Percentiles rank a stretch among this genome's conserved stretches.
Evolutionary conservation across 2,888 invertebrate species (phyloP).

Genomic region (Drosophila paramelanica): DNA sequence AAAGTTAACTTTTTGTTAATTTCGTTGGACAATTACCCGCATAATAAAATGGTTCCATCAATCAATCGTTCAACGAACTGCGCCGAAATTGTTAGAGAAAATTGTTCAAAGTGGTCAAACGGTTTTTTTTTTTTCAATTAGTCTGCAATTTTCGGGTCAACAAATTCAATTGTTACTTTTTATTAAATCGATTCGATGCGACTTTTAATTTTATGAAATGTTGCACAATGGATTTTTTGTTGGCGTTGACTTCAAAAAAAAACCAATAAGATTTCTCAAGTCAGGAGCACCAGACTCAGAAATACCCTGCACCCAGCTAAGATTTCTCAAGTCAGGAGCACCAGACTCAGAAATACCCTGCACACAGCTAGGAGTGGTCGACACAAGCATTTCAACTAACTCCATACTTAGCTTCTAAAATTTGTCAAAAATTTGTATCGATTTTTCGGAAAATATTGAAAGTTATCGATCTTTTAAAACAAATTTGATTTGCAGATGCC

Average conservation of each 20-base stretch:
- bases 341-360: no score
- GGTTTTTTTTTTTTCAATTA: conserved; percentile 44
- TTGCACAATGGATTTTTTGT: conserved; percentile 23
- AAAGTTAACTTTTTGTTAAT: conserved; percentile 26
- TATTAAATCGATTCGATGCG: conserved; percentile 33
- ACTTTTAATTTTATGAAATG: conserved; percentile 33
- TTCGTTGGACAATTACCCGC: conserved; percentile 31
- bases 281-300: no score
- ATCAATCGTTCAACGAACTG: conserved; percentile 42
- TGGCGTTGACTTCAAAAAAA: background rate
- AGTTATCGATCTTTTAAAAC: no score
- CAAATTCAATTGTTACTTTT: conserved; percentile 18
- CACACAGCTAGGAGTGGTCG: no score
- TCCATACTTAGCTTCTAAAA: no score
- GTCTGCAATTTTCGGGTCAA: conserved; percentile 31
- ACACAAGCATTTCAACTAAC: no score
- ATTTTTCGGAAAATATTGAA: no score
- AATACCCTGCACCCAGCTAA: no score
- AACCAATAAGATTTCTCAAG: background rate
- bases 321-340: no score
- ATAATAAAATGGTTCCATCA: conserved; percentile 40
- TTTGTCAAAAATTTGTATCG: no score
- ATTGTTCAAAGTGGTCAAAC: conserved; percentile 17
- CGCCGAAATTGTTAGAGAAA: conserved; percentile 16
- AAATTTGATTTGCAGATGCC: no score